Base-by-base conservation (phyloP, 2,797 vertebrate genomes). In the Iguana delicatissima region DNA sequence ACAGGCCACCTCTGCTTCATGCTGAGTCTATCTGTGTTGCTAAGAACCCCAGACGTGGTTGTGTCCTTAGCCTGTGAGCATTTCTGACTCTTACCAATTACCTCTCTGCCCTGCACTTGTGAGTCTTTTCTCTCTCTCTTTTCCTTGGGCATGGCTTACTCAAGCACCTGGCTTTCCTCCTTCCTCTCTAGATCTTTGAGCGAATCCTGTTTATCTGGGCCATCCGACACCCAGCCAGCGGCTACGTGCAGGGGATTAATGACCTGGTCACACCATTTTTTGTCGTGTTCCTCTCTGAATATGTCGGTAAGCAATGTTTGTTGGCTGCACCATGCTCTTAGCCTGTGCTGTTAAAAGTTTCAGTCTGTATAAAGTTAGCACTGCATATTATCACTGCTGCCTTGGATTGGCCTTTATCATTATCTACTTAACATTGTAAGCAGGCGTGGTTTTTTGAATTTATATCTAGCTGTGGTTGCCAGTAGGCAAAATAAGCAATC, bases 231-330 rank as follows among this genome's bases (percentile, higher is more conserved):
- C 99, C 99, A 4, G 99, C 99, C 96, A 99, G 99, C 22, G 99
- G 99, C 91, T 99, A 99, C 86, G 99, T 99, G 73, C 99, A 99
- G 97, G 99, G 99, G 59, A 99, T 99, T 97, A 99, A 99, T 83
- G 99, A 99, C 96, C 98, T 99, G 96, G 99, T 99, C 97, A 99
- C 99, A 12, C 99, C 99, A 0, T 99, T 99, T 97, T 99, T 99
- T 95, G 99, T 99, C 4, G 99, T 99, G 95, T 99, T 99, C 98
- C 98, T 99, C 95, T 99, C 99, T 0, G 99, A 99, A 97, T 98
- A 99, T 88, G 99, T 99, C 85, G 98, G 99, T 99, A 98, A 98
- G 99, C 98, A 94, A 95, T 84, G 32, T 14, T 73, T 79, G 82
- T 94, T 93, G 85, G 85, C 90, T 26, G 85, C 73, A 93, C 90